A percentile compares a stretch with the other conserved stretches of the same genome.
phyloP scores from a whole-genome alignment of 2,797 vertebrate genomes.

The Poecile montanus region DNA sequence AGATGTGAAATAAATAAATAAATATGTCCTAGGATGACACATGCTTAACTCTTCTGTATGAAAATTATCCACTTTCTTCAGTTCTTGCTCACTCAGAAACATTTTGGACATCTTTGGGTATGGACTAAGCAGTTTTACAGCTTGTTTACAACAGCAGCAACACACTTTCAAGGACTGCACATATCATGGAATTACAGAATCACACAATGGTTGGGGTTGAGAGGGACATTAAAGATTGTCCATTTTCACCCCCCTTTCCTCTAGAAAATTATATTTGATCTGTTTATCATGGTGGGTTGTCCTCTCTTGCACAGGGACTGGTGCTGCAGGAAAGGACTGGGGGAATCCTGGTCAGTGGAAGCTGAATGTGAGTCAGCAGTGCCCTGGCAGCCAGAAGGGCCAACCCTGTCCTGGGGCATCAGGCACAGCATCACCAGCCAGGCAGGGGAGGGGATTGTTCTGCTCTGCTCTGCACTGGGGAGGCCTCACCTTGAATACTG shows the following conservation, averaged over 20 bases:
- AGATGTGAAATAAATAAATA: not conserved
- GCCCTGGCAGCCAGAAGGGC: rapidly evolving
- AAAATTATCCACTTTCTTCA: not conserved
- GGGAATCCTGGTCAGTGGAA: not conserved
- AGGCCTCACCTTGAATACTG: not conserved
- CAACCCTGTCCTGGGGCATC: not conserved
- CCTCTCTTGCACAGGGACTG: not conserved
- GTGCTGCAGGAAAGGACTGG: not conserved
- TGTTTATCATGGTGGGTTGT: not conserved
- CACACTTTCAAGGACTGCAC: not conserved
- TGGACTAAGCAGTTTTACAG: not conserved
- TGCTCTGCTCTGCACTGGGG: not conserved
- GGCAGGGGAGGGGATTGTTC: not conserved
- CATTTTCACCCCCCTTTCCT: not conserved
- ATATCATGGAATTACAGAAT: not conserved
- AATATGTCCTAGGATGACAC: not conserved
- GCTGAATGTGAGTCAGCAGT: not conserved
- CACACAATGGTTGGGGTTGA: not conserved
- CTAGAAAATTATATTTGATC: not conserved
- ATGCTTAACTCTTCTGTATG: not conserved
- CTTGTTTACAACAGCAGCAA: not conserved
- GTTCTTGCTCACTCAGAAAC: not conserved
- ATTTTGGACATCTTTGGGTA: not conserved
- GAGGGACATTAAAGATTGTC: not conserved
- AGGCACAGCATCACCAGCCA: not conserved